Evolutionary conservation across 2,113 vertebrate genomes (phyloP).

Genomic region (Prionailurus viverrinus): DNA sequence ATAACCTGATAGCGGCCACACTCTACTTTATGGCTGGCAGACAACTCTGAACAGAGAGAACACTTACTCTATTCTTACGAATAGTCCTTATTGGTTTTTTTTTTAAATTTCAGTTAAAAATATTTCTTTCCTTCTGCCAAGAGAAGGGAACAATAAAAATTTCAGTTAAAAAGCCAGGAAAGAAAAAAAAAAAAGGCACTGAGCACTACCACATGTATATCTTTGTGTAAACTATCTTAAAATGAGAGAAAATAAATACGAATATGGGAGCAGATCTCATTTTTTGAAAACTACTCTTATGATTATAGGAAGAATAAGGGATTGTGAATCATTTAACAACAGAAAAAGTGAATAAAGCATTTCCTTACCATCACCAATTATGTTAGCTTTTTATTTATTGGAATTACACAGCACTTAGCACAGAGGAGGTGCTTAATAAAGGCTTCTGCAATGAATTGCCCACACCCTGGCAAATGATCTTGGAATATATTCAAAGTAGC

Average conservation of each 20-base stretch:
- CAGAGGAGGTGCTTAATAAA: background rate
- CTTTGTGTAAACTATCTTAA: slow-evolving; percentile 63
- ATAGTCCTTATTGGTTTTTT: background rate
- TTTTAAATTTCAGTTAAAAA: background rate
- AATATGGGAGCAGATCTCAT: slow-evolving; percentile 12
- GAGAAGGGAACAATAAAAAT: slow-evolving; percentile 14
- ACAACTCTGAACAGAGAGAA: background rate
- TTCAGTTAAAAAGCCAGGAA: slow-evolving; percentile 14
- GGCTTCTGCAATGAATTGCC: slow-evolving; percentile 32
- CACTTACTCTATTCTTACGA: background rate
- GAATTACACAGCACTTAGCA: slow-evolving; percentile 6
- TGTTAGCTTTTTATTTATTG: slow-evolving; percentile 41
- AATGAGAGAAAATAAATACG: slow-evolving; percentile 60
- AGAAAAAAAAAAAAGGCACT: background rate
- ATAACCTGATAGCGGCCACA: background rate
- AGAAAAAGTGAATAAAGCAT: background rate
- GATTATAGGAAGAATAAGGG: slow-evolving; percentile 5
- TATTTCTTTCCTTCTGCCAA: slow-evolving; percentile 3
- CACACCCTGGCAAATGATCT: slow-evolving; percentile 58
- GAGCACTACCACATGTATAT: slow-evolving; percentile 32
- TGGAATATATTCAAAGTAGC: slow-evolving; percentile 64
- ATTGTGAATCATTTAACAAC: background rate
- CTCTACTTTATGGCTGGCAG: background rate
- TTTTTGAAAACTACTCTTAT: background rate
- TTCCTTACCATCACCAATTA: background rate